These are phyloP conservation scores for Tokudaia tokunoshimensis DNA, from an alignment of 2,797 vertebrate species.

Conservation along the genomic window DNA sequence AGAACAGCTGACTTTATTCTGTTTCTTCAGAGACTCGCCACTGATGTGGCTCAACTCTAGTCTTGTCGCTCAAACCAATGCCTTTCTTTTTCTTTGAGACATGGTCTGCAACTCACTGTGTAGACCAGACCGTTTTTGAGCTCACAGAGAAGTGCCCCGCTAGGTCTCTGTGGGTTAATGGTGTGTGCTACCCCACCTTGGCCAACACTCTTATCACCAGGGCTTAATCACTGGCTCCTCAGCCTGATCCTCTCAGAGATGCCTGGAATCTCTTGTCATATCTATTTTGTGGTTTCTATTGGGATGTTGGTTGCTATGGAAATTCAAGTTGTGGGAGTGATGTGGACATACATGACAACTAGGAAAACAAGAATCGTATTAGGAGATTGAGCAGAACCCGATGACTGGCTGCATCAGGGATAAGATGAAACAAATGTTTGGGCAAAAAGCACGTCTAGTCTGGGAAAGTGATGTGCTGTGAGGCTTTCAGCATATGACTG, in stretches of 20 bases:
- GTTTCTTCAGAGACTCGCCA: neutral
- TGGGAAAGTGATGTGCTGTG: neutral
- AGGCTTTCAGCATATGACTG: neutral
- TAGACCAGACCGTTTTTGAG: neutral
- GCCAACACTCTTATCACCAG: neutral
- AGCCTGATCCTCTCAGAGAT: neutral
- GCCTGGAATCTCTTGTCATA: neutral
- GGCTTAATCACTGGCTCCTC: neutral
- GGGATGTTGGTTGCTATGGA: neutral
- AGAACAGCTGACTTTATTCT: neutral
- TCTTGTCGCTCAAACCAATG: neutral
- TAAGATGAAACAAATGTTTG: neutral
- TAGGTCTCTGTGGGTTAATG: neutral
- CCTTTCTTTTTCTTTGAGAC: neutral
- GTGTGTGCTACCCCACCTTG: neutral
- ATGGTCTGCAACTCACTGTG: neutral
- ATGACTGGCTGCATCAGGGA: neutral
- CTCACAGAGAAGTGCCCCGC: neutral
- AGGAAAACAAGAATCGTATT: neutral
- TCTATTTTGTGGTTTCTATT: neutral
- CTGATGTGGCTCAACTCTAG: neutral
- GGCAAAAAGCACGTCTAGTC: neutral
- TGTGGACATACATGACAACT: neutral
- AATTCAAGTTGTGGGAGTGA: neutral
- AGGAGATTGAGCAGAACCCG: neutral